Conservation (phyloP, 2,113 vertebrate genomes). For the Isurus oxyrinchus region DNA sequence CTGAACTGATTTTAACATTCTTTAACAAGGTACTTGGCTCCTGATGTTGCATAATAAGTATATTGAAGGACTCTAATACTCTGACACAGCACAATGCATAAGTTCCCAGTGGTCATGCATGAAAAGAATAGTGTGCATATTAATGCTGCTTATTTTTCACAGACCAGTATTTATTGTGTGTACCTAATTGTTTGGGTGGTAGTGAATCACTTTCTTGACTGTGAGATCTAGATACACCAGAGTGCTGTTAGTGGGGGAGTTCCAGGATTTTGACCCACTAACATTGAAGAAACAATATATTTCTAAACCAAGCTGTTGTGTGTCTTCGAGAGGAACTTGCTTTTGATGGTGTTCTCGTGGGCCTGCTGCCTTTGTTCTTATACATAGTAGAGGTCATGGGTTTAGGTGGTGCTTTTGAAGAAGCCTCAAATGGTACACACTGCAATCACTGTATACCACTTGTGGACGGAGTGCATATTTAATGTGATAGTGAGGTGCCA, state of each 20-base stretch:
- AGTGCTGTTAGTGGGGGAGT: neutral
- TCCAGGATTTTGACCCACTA: neutral
- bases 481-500: neutral
- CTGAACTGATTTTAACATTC: neutral
- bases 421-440: neutral
- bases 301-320: neutral
- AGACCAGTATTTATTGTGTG: neutral
- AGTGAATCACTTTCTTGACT: neutral
- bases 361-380: neutral
- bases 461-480: neutral
- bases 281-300: neutral
- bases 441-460: neutral
- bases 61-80: neutral
- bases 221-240: neutral
- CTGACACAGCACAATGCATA: neutral
- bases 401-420: neutral
- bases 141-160: neutral
- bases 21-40: neutral
- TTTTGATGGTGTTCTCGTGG: too few species aligned
- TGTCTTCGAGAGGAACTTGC: neutral
- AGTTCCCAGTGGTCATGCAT: neutral
- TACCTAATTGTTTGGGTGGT: neutral
- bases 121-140: neutral
- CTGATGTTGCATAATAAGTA: neutral
- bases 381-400: neutral